phyloP scores from a whole-genome alignment of 2,888 invertebrate species.

The Ditylenchus weischeri region DNA sequence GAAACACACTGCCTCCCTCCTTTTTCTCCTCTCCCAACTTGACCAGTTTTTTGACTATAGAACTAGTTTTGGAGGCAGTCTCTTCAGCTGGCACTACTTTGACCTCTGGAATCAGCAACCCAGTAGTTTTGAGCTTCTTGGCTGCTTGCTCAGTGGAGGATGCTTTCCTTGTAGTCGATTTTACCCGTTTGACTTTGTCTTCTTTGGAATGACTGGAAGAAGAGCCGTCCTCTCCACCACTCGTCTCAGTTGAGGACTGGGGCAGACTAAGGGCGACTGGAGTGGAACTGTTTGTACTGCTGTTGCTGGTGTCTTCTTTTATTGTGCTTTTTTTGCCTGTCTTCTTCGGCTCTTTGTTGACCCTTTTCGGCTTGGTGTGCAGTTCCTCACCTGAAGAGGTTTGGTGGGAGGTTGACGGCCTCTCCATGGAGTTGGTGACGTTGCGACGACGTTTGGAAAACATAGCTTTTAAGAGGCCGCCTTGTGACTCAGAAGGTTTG shows the following conservation, averaged over 20 bases:
- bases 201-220: constrained; percentile 1
- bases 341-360: constrained; percentile 9
- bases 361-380: constrained; percentile 20
- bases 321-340: not conserved
- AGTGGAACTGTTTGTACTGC: constrained; percentile 13
- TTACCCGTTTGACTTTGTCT: constrained; percentile 11
- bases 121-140: constrained; percentile 24
- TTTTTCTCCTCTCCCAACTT: constrained; percentile 14
- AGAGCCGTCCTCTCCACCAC: not conserved
- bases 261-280: not conserved
- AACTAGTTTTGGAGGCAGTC: not conserved
- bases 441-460: constrained; percentile 23
- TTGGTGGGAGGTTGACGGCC: not conserved
- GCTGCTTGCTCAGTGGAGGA: constrained; percentile 24
- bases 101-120: constrained; percentile 23
- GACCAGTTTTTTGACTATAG: constrained; percentile 1
- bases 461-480: constrained; percentile 17
- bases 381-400: constrained; percentile 17
- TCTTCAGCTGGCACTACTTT: constrained; percentile 9
- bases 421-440: constrained; percentile 6
- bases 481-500: not conserved
- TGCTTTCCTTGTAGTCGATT: constrained; percentile 4
- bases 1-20: not conserved
- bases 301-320: not conserved
- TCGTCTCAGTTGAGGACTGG: constrained; percentile 5